Evolutionary conservation across 2,888 invertebrate genomes (phyloP).

Genomic region (Hemaris fuciformis): DNA sequence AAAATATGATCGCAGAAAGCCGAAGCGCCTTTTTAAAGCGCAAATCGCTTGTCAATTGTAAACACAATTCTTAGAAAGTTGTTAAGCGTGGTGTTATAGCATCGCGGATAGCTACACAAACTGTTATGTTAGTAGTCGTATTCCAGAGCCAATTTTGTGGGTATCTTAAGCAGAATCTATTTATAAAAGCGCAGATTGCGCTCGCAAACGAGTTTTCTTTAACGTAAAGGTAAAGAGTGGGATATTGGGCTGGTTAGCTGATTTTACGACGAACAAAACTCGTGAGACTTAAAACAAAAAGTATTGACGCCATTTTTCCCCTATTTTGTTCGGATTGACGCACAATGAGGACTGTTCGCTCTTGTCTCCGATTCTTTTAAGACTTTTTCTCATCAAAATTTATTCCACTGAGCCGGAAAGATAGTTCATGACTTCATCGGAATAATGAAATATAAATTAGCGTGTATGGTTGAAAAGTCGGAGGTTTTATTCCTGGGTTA

Average conservation of each 20-base stretch:
- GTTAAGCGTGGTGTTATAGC: not conserved
- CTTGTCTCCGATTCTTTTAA: no score
- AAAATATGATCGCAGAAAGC: no score
- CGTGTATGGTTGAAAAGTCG: no score
- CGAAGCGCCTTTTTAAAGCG: no score
- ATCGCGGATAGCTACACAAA: not conserved
- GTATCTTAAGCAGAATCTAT: not conserved
- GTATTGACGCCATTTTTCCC: not conserved
- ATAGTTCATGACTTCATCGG: no score
- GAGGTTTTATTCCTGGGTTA: no score
- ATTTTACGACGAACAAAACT: not conserved
- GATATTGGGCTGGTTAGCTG: not conserved
- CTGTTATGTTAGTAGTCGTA: not conserved
- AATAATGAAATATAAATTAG: no score
- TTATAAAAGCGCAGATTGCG: not conserved
- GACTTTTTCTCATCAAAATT: not conserved
- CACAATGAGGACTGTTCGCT: no score
- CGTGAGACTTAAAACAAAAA: not conserved
- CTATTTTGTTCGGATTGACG: not conserved
- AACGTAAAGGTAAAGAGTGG: not conserved
- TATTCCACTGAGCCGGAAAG: no score
- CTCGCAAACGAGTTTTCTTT: not conserved
- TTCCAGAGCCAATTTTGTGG: not conserved
- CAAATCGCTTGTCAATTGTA: no score
- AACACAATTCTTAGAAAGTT: not conserved